A percentile compares a stretch with the other conserved stretches of the same genome.
Conservation (phyloP, 2,113 vertebrate species). For the Naja naja region DNA sequence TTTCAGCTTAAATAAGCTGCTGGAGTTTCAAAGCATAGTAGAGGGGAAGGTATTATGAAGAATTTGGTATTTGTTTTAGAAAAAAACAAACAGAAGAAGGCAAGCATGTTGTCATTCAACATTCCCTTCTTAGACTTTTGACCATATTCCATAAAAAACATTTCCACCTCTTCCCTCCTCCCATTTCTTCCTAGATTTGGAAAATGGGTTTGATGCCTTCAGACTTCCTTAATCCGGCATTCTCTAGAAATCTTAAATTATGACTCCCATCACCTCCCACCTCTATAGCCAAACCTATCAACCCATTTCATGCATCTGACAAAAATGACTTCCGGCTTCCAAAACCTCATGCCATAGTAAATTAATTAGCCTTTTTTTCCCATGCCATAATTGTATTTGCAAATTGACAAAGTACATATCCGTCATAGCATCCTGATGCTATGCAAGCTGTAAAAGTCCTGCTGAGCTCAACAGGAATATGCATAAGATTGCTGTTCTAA, state of each 20-base stretch:
- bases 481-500: background rate
- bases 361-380: background rate
- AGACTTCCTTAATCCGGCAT: background rate
- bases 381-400: background rate
- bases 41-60: background rate
- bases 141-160: background rate
- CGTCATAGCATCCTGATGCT: background rate
- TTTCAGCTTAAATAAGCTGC: background rate
- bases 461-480: background rate
- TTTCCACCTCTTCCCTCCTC: background rate
- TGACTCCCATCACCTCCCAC: background rate
- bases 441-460: background rate
- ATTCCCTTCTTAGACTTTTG: background rate
- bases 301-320: background rate
- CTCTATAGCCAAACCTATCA: background rate
- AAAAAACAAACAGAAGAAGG: background rate
- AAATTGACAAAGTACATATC: background rate
- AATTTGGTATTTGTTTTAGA: background rate
- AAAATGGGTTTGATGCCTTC: background rate
- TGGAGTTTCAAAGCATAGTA: background rate
- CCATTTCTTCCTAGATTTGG: background rate
- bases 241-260: background rate
- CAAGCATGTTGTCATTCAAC: background rate
- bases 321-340: background rate
- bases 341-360: background rate